A percentile compares a stretch with the other conserved stretches of the same genome.
Conservation (phyloP, 2,113 vertebrate species). For the Oncorhynchus masou region DNA sequence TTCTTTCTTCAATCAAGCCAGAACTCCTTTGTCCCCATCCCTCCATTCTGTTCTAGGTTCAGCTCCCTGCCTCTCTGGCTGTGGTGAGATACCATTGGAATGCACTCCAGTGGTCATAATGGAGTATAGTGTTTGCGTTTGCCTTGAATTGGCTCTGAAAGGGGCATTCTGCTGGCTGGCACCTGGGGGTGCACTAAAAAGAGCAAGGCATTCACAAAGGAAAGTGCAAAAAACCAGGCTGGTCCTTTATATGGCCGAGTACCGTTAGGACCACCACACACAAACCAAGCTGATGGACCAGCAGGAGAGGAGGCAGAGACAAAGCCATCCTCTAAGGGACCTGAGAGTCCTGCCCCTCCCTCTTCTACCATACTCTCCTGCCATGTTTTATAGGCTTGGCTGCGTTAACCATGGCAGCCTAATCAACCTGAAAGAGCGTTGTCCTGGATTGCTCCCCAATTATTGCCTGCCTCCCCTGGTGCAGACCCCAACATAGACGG, state of each 20-base stretch:
- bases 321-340: slow-evolving; percentile 67
- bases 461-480: slow-evolving; percentile 24
- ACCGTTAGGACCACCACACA: slow-evolving; percentile 66
- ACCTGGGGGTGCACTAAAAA: slow-evolving; percentile 69
- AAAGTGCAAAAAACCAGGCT: slow-evolving; percentile 67
- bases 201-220: slow-evolving; percentile 71
- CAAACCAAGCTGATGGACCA: slow-evolving; percentile 70
- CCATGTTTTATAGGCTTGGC: slow-evolving; percentile 70
- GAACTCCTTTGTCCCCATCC: slow-evolving; percentile 48
- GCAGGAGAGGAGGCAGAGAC: slow-evolving; percentile 65
- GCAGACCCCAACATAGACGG: slow-evolving; percentile 15
- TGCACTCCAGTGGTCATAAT: slow-evolving; percentile 64
- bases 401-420: slow-evolving; percentile 73
- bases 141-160: slow-evolving; percentile 65
- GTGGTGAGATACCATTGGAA: slow-evolving; percentile 56
- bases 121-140: slow-evolving; percentile 68
- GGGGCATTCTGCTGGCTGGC: slow-evolving; percentile 63
- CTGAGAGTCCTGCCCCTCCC: slow-evolving; percentile 46
- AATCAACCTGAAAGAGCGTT: slow-evolving; percentile 72
- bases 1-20: slow-evolving; percentile 38
- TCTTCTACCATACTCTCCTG: slow-evolving; percentile 50
- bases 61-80: slow-evolving; percentile 42
- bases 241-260: slow-evolving; percentile 59
- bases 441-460: slow-evolving; percentile 47
- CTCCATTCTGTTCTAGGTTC: slow-evolving; percentile 37